phyloP scores from a whole-genome alignment of 2,113 vertebrate species.

The Gopherus evgoodei region DNA sequence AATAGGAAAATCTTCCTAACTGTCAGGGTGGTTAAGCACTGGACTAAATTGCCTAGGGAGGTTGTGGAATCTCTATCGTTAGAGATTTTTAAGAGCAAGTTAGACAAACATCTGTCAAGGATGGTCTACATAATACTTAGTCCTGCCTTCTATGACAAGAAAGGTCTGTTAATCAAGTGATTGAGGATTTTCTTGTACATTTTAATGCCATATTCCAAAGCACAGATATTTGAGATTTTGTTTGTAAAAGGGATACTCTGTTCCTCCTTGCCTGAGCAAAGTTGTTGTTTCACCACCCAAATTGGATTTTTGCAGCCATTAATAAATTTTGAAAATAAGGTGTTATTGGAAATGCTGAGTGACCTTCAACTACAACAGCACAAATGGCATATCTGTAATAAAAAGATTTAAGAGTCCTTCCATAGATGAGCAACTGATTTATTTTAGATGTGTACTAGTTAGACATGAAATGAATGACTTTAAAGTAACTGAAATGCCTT shows the following conservation, averaged over 20 bases:
- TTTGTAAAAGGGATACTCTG: background rate
- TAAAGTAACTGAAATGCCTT: background rate
- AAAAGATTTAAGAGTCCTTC: slow-evolving; percentile 39
- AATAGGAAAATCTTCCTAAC: too few species aligned
- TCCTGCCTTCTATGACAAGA: background rate
- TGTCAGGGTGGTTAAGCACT: background rate
- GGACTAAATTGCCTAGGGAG: too few species aligned
- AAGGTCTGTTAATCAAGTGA: background rate
- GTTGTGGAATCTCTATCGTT: too few species aligned
- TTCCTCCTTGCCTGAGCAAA: background rate
- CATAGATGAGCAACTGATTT: slow-evolving; percentile 9
- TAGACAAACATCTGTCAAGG: too few species aligned
- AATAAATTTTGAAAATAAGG: background rate
- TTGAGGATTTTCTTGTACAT: background rate
- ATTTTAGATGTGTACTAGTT: slow-evolving; percentile 34
- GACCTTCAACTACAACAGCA: slow-evolving; percentile 33
- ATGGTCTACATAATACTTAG: too few species aligned
- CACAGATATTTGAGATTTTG: background rate
- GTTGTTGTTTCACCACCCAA: background rate
- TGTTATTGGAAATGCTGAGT: slow-evolving; percentile 6
- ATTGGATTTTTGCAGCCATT: background rate
- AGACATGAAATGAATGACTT: slow-evolving; percentile 6
- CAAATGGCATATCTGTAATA: slow-evolving; percentile 14
- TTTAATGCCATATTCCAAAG: background rate
- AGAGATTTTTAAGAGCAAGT: too few species aligned